Evolutionary conservation across 2,797 vertebrate species (phyloP).

Genomic region (Bufotes viridis): DNA sequence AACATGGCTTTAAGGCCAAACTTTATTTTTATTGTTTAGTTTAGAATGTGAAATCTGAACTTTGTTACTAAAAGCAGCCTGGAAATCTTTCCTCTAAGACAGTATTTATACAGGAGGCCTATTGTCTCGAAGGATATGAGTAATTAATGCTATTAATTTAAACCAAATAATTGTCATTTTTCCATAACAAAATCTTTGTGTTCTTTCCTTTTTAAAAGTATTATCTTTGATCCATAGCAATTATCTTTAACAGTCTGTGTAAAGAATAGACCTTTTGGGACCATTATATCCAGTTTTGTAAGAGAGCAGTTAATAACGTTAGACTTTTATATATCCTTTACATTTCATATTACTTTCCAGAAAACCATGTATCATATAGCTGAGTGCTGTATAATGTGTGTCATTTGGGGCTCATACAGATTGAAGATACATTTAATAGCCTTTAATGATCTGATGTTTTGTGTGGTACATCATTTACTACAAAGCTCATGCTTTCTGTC

Average conservation of each 20-base stretch:
- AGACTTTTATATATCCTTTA: neutral
- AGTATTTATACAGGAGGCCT: too few species aligned
- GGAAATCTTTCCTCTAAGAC: too few species aligned
- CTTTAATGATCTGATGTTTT: neutral
- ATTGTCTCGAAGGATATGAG: too few species aligned
- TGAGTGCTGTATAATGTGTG: neutral
- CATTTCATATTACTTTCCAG: neutral
- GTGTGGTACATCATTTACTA: neutral
- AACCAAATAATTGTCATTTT: too few species aligned
- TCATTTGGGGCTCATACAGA: neutral
- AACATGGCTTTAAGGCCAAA: too few species aligned
- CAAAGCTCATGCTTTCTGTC: neutral
- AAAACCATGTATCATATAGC: neutral
- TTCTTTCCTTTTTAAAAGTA: too few species aligned
- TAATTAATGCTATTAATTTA: too few species aligned
- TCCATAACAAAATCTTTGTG: neutral
- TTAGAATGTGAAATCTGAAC: too few species aligned
- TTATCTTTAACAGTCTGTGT: neutral
- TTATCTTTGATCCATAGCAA: neutral
- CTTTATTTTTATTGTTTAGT: too few species aligned
- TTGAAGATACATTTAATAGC: neutral
- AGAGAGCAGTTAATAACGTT: neutral
- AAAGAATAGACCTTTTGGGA: neutral
- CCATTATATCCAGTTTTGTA: neutral
- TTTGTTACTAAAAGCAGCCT: too few species aligned